Evolutionary conservation across 2,797 vertebrate species (phyloP), one percentile per base, ranked within the genome.

Genomic region (Synanceia verrucosa): DNA sequence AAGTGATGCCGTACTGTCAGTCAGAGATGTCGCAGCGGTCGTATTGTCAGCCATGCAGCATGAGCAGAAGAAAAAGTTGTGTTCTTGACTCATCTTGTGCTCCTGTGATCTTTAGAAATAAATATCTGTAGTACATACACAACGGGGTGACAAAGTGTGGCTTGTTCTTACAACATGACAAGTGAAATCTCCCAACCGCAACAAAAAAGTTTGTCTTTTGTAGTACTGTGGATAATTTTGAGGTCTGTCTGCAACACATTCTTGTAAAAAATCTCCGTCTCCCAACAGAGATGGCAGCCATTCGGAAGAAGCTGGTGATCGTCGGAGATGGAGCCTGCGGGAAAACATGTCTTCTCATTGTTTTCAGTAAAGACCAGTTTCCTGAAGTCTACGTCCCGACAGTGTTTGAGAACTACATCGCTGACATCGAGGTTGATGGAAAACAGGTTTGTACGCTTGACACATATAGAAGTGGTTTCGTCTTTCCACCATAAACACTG

Each of bases 301-400:
- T 99, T 88, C 94, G 98, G 72, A 99, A 99, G 93, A 99, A 99
- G 92, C 94, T 99, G 91, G 98, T 99, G 88, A 99, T 99, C 0
- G 98, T 99, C 61, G 97, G 98, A 1, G 98, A 99, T 2, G 98
- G 98, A 56, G 98, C 98, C 31, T 99, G 98, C 0, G 97, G 98
- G 29, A 99, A 99, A 93, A 99, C 98, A 0, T 99, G 97, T 79
- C 95, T 99, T 37, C 95, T 99, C 62, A 99, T 99, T 0, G 97
- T 99, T 37, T 99, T 99, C 93, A 99, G 98, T 87, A 99, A 99
- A 83, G 98, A 99, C 82, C 97, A 98, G 91, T 99, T 99, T 92
- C 98, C 97, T 0, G 98, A 99, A 79, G 97, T 99, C 76, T 99
- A 99, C 0, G 97, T 99, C 29, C 98, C 98, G 0, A 99, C 98